Evolutionary conservation across 2,888 invertebrate genomes (phyloP).

Genomic region (Agrotis exclamationis): DNA sequence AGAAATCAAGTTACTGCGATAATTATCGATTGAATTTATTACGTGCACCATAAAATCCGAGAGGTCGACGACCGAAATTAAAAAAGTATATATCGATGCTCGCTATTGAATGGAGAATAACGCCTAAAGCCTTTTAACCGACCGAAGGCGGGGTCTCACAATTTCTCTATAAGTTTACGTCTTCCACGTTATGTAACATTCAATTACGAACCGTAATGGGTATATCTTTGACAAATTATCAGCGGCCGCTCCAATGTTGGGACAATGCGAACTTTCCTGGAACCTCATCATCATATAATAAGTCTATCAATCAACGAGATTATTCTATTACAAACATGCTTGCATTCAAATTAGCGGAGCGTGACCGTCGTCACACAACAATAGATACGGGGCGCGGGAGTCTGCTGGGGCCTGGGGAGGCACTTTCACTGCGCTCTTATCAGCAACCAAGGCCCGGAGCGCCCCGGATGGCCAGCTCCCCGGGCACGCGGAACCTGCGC

Average conservation of each 20-base stretch:
- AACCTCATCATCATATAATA: constrained; percentile 86
- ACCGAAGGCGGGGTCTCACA: constrained; percentile 82
- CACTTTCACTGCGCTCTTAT: constrained; percentile 82
- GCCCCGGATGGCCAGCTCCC: constrained; percentile 61
- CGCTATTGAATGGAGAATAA: constrained; percentile 84
- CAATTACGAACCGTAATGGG: constrained; percentile 82
- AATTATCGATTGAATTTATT: constrained; percentile 86
- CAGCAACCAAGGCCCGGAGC: constrained; percentile 68
- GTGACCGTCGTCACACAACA: constrained; percentile 82
- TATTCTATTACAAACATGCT: constrained; percentile 82
- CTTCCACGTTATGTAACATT: constrained; percentile 83
- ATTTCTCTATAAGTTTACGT: constrained; percentile 83
- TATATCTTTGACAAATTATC: constrained; percentile 81
- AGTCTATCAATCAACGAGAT: constrained; percentile 86
- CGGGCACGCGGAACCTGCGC: constrained; percentile 57
- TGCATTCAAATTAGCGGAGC: constrained; percentile 84
- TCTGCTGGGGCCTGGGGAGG: constrained; percentile 53
- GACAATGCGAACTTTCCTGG: constrained; percentile 82
- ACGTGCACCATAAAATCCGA: constrained; percentile 83
- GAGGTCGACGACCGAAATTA: constrained; percentile 81
- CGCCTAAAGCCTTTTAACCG: constrained; percentile 84
- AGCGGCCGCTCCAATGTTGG: constrained; percentile 75
- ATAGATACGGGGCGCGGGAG: constrained; percentile 73
- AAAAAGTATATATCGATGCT: constrained; percentile 77
- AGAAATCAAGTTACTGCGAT: constrained; percentile 80